Evolutionary conservation across 2,888 invertebrate species (phyloP), one percentile per base, ranked within the genome.

Genomic region (Plagiodera versicolora): DNA sequence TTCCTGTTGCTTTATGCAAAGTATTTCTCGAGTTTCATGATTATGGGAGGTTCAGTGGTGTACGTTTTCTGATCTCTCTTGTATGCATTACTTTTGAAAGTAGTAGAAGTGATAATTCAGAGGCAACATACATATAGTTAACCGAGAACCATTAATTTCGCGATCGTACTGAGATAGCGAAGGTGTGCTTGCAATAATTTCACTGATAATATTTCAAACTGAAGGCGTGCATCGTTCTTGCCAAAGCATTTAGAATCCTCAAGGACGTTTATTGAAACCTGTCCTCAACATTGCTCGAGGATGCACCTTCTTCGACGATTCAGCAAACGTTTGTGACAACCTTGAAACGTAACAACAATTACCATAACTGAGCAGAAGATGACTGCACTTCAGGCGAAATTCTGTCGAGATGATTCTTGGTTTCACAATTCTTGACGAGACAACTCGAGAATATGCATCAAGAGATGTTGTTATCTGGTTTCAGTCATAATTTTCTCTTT

Each of bases 371-470:
- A 28, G 45, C 44, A 35, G 39, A n/a, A 44, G 28, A 44, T 20
- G 45, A 39, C 53, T 44, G 20, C 24, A 28, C 53, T 44, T 14
- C 24, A 28, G 53, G 53, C 53, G 24, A 24, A 53, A 53, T 44
- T 53, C 53, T 53, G 44, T 20, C 53, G 16, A 28, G 53, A 53
- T 53, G 45, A 53, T 53, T 44, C 53, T 53, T 16, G 53, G 24
- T 24, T 44, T 53, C 16, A 28, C 30, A 52, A 39, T 52, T 35
- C 24, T 20, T 53, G 53, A 53, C 45, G 53, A 53, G 53, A 53
- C 39, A 20, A 52, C 10, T 46, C 18, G 18, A 46, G 19, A 46
- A 53, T 24, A 30, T 51, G 51, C 35, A 52, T 52, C 52, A 39
- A 19, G 17, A 18, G 39, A 20, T 30, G 53, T 39, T 20, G 53